phyloP scores from a whole-genome alignment of 2,888 invertebrate genomes.

The Torymus auratus region DNA sequence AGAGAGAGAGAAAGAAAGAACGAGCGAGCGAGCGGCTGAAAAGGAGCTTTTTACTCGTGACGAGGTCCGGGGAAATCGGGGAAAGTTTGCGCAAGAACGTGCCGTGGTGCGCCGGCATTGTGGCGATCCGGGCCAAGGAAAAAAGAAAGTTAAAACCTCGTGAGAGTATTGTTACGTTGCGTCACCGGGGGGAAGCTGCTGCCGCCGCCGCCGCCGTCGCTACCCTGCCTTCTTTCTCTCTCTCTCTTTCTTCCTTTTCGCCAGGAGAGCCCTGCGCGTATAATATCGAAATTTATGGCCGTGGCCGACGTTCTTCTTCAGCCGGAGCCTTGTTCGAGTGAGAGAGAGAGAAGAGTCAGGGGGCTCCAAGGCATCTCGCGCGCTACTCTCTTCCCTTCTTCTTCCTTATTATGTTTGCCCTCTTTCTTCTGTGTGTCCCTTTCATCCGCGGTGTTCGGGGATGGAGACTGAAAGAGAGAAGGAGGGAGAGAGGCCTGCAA shows the following conservation, averaged over 20 bases:
- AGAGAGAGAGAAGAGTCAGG: constrained; percentile 10
- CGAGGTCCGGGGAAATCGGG: constrained; percentile 67
- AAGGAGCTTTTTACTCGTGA: constrained; percentile 37
- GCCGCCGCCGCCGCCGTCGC: background rate
- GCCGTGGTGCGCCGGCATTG: constrained; percentile 59
- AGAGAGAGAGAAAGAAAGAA: constrained; percentile 29
- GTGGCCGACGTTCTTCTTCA: constrained; percentile 58
- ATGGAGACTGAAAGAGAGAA: no score
- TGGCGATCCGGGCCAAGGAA: constrained; percentile 57
- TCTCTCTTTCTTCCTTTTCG: constrained; percentile 36
- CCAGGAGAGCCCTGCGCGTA: constrained; percentile 65
- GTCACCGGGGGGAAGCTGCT: constrained; percentile 50
- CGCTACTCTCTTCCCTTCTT: constrained; percentile 44
- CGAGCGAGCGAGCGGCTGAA: background rate
- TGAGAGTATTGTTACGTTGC: constrained; percentile 60
- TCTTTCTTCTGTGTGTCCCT: constrained; percentile 41
- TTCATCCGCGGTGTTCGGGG: constrained; percentile 15
- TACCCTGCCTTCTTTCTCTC: background rate
- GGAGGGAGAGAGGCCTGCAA: background rate
- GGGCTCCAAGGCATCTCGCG: constrained; percentile 23
- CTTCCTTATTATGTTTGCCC: constrained; percentile 57
- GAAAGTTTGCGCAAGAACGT: constrained; percentile 69
- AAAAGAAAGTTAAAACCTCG: constrained; percentile 65
- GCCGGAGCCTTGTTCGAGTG: constrained; percentile 60
- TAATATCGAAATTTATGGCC: constrained; percentile 76